phyloP scores from a whole-genome alignment of 1,140 invertebrate species.

The Mactra quadrangularis region DNA sequence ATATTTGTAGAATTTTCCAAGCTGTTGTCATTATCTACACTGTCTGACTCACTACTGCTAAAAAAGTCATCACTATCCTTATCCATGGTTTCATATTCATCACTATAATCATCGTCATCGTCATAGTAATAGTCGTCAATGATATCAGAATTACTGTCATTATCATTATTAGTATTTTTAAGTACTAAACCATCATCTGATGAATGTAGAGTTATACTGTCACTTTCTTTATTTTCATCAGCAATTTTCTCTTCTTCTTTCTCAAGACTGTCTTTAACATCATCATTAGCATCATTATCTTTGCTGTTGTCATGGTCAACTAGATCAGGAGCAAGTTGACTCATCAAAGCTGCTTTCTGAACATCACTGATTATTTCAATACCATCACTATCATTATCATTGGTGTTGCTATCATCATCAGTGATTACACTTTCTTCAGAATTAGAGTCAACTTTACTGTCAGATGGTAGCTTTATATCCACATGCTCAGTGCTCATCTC shows the following conservation, averaged over 20 bases:
- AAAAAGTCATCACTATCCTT: slow-evolving; percentile 35
- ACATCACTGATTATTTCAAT: slow-evolving; percentile 10
- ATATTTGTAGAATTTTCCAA: not conserved
- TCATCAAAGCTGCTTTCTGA: not conserved
- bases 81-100: slow-evolving; percentile 44
- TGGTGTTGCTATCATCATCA: not conserved
- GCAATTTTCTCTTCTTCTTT: not conserved
- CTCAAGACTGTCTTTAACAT: not conserved
- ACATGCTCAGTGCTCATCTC: not conserved
- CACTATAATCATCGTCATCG: slow-evolving; percentile 40
- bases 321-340: not conserved
- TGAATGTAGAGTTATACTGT: not conserved
- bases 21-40: slow-evolving; percentile 22
- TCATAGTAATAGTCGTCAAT: slow-evolving; percentile 6
- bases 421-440: not conserved
- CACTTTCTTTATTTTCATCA: not conserved
- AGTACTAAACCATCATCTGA: not conserved
- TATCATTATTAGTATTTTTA: not conserved
- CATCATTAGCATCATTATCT: slow-evolving; percentile 8
- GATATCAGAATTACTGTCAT: not conserved
- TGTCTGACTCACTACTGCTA: slow-evolving; percentile 1
- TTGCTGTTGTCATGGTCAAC: not conserved
- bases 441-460: not conserved
- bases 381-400: not conserved
- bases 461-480: no score